Base-by-base conservation (phyloP, 2,113 vertebrate species). In the Varanus salvator region DNA sequence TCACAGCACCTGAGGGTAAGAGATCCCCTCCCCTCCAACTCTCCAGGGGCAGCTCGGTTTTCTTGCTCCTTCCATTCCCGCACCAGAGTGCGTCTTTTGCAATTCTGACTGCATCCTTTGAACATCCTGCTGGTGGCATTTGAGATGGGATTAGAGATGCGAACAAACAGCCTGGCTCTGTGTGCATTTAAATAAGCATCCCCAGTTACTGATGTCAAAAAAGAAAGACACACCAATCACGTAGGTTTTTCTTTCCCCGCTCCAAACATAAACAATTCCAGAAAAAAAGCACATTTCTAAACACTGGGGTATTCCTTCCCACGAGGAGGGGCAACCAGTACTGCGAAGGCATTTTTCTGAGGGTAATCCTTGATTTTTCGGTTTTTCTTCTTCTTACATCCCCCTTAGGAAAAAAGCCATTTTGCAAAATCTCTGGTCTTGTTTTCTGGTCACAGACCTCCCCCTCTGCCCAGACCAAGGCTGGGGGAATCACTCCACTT, bases 141-240 rank as follows among this genome's bases (percentile, higher is more conserved):
- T 1, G 8, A 66, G 57, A 84, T 0, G 90, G 92, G 82, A 69
- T 31, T 12, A 74, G 84, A 66, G 84, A 66, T 81, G 72, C 80
- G 66, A 0, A 93, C 80, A 66, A 83, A 88, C 82, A 0, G 0
- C 8, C 52, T 0, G 0, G 69, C 2, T 0, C 84, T 87, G 6
- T 0, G 0, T 80, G 89, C 90, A 71, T 90, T 78, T 87, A 86
- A 54, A 78, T 52, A 1, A 54, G 80, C 54, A 17, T 0, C 72
- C 76, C 68, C 3, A 4, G 44, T 85, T 0, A 0, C 83, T 80
- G 21, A 25, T 3, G 31, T 23, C 54, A 60, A 60, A 29, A 64
- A 64, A 5, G 60, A 21, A 19, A 84, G 0, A 23, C 85, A 86
- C 0, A 0, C 81, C 60, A 19, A 15, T 6, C 38, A 19, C 44